These are phyloP conservation scores for Prionace glauca DNA, from an alignment of 2,797 vertebrate genomes.

Conservation along the genomic window DNA sequence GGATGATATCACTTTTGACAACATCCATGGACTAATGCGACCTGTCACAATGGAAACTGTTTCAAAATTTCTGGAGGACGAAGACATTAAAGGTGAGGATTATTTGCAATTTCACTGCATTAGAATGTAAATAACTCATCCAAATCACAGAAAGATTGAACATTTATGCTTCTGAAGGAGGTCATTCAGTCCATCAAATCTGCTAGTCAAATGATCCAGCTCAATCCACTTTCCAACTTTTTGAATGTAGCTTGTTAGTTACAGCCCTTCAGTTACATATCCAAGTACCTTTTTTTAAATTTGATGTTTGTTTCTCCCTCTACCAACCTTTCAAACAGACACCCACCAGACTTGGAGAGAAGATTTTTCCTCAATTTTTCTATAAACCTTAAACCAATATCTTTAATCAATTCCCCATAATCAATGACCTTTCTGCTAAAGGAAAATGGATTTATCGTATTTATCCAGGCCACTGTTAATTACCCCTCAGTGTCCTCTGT, in stretches of 20 bases:
- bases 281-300: neutral
- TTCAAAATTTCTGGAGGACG: slow-evolving; percentile 43
- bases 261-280: neutral
- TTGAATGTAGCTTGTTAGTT: too few relatives aligned
- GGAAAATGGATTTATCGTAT: neutral
- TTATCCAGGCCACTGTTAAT: too few relatives aligned
- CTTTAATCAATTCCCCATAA: neutral
- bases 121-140: neutral
- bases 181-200: neutral
- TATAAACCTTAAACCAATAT: neutral
- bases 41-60: neutral
- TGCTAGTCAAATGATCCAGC: neutral
- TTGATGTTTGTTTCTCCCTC: neutral
- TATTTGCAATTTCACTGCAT: neutral
- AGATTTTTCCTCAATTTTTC: neutral
- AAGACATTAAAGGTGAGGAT: slow-evolving; percentile 52
- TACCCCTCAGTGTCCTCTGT: too few relatives aligned
- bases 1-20: slow-evolving; percentile 70
- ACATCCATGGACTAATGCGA: slow-evolving; percentile 50
- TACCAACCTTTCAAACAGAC: neutral
- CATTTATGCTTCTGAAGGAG: neutral
- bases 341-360: neutral
- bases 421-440: neutral
- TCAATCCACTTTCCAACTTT: too few relatives aligned
- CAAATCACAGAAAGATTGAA: neutral